These are phyloP conservation scores for Tigriopus japonicus DNA, from an alignment of 1,140 invertebrate genomes.

Conservation along the genomic window DNA sequence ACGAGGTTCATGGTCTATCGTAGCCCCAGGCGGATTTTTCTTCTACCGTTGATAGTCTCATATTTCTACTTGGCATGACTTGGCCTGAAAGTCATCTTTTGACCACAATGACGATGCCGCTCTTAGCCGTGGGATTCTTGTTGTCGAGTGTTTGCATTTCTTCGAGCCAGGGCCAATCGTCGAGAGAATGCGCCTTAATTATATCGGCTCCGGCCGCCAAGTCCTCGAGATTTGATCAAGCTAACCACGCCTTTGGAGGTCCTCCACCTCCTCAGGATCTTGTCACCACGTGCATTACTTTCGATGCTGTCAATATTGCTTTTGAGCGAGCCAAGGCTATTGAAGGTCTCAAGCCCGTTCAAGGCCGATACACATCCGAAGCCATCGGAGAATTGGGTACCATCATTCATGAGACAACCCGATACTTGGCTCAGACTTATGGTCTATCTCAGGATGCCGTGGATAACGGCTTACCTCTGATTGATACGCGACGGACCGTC, in stretches of 20 bases:
- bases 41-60: no score
- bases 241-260: conserved; percentile 17
- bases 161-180: background rate
- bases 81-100: no score
- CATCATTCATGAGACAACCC: conserved; percentile 60
- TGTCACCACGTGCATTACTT: conserved; percentile 65
- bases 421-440: conserved; percentile 65
- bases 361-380: conserved; percentile 5
- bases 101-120: no score
- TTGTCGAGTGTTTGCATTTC: no score
- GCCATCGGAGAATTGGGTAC: conserved; percentile 45
- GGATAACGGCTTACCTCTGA: conserved; percentile 61
- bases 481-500: conserved; percentile 72
- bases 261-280: conserved; percentile 25
- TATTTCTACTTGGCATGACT: no score
- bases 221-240: conserved; percentile 18
- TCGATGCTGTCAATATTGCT: conserved; percentile 70
- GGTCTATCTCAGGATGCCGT: conserved; percentile 45
- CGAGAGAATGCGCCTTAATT: conserved; percentile 19
- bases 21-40: no score
- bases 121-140: no score
- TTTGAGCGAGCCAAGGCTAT: conserved; percentile 64
- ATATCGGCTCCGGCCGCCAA: conserved; percentile 20
- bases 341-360: conserved; percentile 32
- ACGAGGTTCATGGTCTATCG: no score